Evolutionary conservation across 2,797 vertebrate genomes (phyloP).

Genomic region (Leucoraja ocellata): DNA sequence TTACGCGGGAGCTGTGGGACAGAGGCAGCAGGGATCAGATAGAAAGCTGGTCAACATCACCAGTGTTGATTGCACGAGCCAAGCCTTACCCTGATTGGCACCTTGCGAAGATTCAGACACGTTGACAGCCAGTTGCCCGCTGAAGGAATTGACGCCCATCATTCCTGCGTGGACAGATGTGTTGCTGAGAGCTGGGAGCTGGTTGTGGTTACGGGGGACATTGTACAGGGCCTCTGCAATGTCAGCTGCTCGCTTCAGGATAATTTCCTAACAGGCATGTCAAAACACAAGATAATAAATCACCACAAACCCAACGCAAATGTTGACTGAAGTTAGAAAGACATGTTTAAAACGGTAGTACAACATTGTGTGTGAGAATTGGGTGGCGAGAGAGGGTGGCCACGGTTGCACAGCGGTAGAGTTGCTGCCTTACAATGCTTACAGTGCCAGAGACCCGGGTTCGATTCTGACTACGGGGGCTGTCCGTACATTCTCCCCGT

Average conservation of each 20-base stretch:
- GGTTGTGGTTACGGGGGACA: conserved; percentile 90
- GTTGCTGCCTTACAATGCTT: no score
- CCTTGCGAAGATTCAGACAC: conserved; percentile 86
- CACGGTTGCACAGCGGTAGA: no score
- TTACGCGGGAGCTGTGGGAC: no score
- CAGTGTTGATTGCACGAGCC: no score
- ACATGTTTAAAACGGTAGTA: background rate
- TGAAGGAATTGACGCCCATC: conserved; percentile 93
- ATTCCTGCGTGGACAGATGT: conserved; percentile 84
- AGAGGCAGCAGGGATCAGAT: no score
- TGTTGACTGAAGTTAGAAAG: background rate
- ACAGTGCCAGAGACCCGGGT: no score
- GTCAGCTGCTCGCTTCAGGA: conserved; percentile 88
- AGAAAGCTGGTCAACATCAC: background rate
- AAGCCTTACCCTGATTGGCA: conserved; percentile 82
- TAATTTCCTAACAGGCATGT: conserved; percentile 73
- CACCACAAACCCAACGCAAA: background rate
- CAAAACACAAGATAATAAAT: conserved; percentile 31
- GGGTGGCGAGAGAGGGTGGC: no score
- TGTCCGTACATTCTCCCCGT: no score
- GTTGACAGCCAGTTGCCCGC: conserved; percentile 90
- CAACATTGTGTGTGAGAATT: background rate
- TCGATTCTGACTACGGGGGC: no score
- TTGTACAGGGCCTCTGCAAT: conserved; percentile 92
- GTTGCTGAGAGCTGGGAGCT: conserved; percentile 77